Conservation (phyloP, 2,797 vertebrate genomes). For the Gila robusta region DNA sequence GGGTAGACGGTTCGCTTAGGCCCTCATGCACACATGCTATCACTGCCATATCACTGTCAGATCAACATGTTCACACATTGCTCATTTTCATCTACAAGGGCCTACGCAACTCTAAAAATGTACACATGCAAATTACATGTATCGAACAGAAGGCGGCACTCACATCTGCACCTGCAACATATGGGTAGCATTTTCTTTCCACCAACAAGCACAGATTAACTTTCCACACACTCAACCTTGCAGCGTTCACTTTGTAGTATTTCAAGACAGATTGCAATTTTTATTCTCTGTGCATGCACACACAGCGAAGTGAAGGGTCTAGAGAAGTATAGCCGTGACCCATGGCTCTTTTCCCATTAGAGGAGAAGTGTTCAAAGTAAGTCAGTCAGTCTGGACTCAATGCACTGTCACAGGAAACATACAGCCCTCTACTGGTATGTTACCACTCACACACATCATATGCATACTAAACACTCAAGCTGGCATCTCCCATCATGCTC, state of each 20-base stretch:
- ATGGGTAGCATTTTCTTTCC: background rate
- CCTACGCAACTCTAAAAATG: background rate
- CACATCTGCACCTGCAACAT: slow-evolving; percentile 7
- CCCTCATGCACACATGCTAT: slow-evolving; percentile 39
- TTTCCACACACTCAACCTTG: background rate
- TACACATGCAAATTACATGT: background rate
- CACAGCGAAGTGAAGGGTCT: background rate
- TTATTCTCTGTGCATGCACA: background rate
- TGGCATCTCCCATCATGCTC: slow-evolving; percentile 25
- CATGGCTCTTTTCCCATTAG: slow-evolving; percentile 12
- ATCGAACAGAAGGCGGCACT: background rate
- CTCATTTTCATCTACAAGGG: slow-evolving; percentile 1
- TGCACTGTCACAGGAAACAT: slow-evolving; percentile 38
- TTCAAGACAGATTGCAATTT: slow-evolving; percentile 13
- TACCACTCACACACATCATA: slow-evolving; percentile 23
- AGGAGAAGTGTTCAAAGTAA: slow-evolving; percentile 12
- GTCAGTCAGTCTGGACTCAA: slow-evolving; percentile 12
- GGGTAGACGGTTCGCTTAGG: slow-evolving; percentile 53
- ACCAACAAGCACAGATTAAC: slow-evolving; percentile 4
- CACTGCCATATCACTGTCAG: background rate
- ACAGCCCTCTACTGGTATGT: slow-evolving; percentile 47
- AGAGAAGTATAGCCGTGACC: slow-evolving; percentile 7
- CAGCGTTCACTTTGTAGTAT: background rate
- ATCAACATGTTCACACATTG: background rate
- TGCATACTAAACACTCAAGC: slow-evolving; percentile 31